Base-by-base conservation (phyloP, 2,888 invertebrate genomes). In the Pollenia griseotomentosa region DNA sequence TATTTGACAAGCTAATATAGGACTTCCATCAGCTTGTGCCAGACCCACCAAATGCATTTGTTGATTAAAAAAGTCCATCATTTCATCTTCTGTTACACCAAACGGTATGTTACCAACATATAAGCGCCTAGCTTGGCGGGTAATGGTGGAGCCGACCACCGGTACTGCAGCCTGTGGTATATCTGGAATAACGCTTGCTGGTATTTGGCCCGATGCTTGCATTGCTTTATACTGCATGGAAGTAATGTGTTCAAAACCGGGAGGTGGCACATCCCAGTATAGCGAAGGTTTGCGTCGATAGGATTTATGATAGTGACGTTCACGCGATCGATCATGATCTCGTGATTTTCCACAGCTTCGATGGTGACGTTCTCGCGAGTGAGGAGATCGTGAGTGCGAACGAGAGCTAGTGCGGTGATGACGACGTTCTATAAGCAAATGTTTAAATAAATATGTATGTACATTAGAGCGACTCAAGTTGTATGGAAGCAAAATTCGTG, bases 51-150 rank as follows among this genome's bases (percentile, higher is more conserved):
- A 95, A 94, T 99, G 98, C 99, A 99, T 99, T 94, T 99, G 98
- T 92, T 98, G 97, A 93, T 99, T 99, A 95, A 99, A 99, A 94
- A 99, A 99, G 92, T 98, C 98, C 98, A 99, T 99, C 96, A 99
- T 99, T 93, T 98, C 98, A 91, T 98, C 98, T 94, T 98, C 98
- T 44, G 99, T 99, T 14, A 99, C 99, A 86, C 99, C 99, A 93
- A 99, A 99, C 48, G 99, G 99, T 94, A 99, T 99, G 94, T 99
- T 99, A 77, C 99, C 99, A 78, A 99, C 99, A 93, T 99, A 99
- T 79, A 99, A 95, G 88, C 97, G 94, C 88, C 98, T 95, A 0
- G 99, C 99, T 94, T 99, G 99, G 70, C 98, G 95, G 7, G 99
- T 99, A 88, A 99, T 98, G 8, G 99, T 98, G 44, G 98, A 98